Evolutionary conservation across 2,888 invertebrate species (phyloP).

Genomic region (Eristalis tenax): DNA sequence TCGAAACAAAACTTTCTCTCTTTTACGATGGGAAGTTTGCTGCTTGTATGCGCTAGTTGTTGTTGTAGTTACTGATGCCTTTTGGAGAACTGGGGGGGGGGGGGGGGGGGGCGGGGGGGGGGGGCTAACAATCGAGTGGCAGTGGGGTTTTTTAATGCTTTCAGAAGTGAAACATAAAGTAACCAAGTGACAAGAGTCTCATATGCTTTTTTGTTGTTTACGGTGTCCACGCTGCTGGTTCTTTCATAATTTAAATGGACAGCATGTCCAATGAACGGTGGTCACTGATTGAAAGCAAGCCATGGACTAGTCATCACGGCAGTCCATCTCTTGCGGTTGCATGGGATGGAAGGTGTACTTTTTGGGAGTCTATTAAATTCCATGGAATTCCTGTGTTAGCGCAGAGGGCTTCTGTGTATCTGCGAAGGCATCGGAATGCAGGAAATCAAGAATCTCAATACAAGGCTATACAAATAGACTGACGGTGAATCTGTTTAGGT

Average conservation of each 20-base stretch:
- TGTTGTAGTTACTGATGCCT: not conserved
- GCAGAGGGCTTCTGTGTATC: too few relatives aligned
- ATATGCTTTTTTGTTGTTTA: not conserved
- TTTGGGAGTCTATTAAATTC: not conserved
- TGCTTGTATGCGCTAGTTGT: not conserved
- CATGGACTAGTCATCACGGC: not conserved
- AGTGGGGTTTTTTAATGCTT: conserved; percentile 43
- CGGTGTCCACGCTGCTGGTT: not conserved
- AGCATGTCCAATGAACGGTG: not conserved
- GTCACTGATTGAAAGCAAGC: not conserved
- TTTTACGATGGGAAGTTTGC: conserved; percentile 42
- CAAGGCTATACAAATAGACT: too few relatives aligned
- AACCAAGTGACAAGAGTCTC: conserved; percentile 38
- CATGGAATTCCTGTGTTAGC: too few relatives aligned
- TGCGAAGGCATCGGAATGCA: too few relatives aligned
- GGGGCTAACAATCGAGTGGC: not conserved
- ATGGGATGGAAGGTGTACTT: not conserved
- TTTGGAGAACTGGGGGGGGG: not conserved
- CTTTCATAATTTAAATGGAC: conserved; percentile 47
- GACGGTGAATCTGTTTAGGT: too few relatives aligned
- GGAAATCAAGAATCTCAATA: too few relatives aligned
- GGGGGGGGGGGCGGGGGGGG: not conserved
- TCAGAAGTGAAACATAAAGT: conserved; percentile 49
- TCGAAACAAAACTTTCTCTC: conserved; percentile 63
- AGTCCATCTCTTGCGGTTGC: not conserved